phyloP scores from a whole-genome alignment of 2,113 vertebrate species.

The Channa argus region DNA sequence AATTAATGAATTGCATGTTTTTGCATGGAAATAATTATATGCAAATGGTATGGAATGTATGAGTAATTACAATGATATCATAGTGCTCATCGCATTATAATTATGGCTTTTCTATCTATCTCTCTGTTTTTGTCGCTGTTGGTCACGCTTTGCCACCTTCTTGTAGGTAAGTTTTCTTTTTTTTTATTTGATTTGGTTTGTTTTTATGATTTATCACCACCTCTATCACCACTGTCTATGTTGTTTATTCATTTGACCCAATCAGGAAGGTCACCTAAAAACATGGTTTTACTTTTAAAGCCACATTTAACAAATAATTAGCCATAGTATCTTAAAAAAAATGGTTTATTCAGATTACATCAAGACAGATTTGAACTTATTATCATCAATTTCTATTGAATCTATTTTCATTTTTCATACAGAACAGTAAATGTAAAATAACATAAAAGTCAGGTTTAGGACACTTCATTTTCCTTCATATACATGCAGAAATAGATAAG shows the following conservation, averaged over 20 bases:
- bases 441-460: conserved; percentile 3
- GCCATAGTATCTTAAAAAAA: too few relatives aligned
- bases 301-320: neutral
- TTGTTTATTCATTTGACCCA: conserved; percentile 28
- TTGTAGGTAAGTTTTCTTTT: conserved; percentile 60
- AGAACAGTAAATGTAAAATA: neutral
- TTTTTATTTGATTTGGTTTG: too few relatives aligned
- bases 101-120: conserved; percentile 51
- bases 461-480: neutral
- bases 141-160: conserved; percentile 36
- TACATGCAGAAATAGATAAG: conserved; percentile 1
- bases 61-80: conserved; percentile 66
- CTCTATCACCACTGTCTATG: conserved; percentile 1
- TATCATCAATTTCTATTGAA: too few relatives aligned
- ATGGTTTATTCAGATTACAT: neutral
- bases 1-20: conserved; percentile 77
- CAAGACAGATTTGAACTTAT: neutral
- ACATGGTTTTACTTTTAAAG: conserved; percentile 23
- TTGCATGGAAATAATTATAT: conserved; percentile 65
- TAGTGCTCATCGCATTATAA: conserved; percentile 64
- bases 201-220: conserved; percentile 8
- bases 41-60: conserved; percentile 72
- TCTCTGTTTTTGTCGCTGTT: conserved; percentile 39
- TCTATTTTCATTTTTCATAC: too few relatives aligned
- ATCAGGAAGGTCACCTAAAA: conserved; percentile 18